phyloP scores from a whole-genome alignment of 2,113 vertebrate genomes.

The Sylvia atricapilla region DNA sequence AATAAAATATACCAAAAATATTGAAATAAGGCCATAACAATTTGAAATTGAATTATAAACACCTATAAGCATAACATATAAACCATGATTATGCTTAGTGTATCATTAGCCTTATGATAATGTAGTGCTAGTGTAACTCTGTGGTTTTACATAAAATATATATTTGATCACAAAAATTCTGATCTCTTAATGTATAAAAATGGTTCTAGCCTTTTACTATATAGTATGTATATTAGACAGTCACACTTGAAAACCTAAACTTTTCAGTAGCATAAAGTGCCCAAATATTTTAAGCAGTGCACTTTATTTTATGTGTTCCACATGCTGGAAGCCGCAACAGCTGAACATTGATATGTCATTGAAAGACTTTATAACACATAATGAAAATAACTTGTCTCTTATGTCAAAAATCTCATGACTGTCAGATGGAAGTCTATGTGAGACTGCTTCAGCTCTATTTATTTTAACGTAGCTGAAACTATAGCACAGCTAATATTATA shows the following conservation, averaged over 20 bases:
- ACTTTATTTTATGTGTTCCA: background rate
- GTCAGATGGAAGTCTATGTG: background rate
- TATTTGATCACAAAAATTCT: background rate
- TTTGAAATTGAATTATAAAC: background rate
- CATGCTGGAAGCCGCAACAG: background rate
- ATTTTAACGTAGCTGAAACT: background rate
- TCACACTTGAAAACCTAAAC: background rate
- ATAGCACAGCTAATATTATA: background rate
- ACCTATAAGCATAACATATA: background rate
- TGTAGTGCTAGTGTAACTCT: background rate
- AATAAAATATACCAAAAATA: background rate
- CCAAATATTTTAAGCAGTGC: background rate
- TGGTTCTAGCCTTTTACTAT: background rate
- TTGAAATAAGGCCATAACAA: background rate
- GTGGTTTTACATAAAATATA: background rate
- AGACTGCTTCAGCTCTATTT: background rate
- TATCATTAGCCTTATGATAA: background rate
- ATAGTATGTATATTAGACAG: background rate
- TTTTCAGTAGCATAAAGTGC: background rate
- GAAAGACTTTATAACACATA: background rate
- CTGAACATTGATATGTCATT: background rate
- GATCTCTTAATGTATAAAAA: background rate
- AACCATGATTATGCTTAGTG: background rate
- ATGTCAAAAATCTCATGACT: background rate
- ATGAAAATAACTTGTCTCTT: background rate